phyloP scores from a whole-genome alignment of 2,113 vertebrate genomes.

The Urocolius indicus region DNA sequence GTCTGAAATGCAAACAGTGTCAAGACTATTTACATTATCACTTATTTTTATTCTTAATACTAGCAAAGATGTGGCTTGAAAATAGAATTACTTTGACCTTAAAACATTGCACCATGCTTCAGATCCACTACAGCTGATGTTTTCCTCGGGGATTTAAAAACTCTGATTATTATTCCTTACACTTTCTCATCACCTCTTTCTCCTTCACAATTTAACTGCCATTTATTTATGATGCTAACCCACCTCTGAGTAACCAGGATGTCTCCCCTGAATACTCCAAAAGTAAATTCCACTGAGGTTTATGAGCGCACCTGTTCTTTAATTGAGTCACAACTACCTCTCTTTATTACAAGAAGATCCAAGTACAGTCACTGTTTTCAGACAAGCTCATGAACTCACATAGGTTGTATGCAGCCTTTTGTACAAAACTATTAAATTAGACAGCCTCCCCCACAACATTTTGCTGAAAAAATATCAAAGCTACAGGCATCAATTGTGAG shows the following conservation, averaged over 20 bases:
- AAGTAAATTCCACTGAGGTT: neutral
- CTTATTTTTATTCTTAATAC: conserved; percentile 1
- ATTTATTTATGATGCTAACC: neutral
- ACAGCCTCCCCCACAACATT: conserved; percentile 1
- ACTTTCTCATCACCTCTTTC: neutral
- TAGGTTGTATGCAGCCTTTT: neutral
- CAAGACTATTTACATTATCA: neutral
- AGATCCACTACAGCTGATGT: neutral
- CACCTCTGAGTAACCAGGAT: neutral
- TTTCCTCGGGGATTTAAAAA: conserved; percentile 18
- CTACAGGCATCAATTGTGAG: neutral
- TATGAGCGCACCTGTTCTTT: neutral
- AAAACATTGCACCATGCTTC: neutral
- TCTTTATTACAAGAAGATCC: neutral
- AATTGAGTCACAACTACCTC: neutral
- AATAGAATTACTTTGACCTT: neutral
- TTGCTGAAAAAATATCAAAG: conserved; percentile 41
- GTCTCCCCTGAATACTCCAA: neutral
- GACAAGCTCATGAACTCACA: neutral
- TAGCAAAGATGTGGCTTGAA: neutral
- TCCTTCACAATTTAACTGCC: neutral
- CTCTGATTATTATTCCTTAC: neutral
- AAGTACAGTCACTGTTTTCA: neutral
- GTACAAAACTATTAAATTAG: neutral
- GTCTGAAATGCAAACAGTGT: neutral